Base-by-base conservation (phyloP, 2,113 vertebrate species). In the Notothenia coriiceps region DNA sequence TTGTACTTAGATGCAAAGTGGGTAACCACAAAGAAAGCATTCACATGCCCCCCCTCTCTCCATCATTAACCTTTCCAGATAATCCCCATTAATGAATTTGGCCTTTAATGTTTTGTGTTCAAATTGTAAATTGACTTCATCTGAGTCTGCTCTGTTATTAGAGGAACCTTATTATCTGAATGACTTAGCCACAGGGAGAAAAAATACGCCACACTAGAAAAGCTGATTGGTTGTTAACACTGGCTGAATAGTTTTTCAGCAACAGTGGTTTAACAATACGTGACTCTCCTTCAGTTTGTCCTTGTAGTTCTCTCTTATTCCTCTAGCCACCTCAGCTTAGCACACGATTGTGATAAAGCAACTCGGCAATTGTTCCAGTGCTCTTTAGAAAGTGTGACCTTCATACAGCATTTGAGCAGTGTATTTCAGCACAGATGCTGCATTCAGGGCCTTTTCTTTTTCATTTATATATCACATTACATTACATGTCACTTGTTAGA, bases 11-110 rank as follows among this genome's bases (percentile, higher is more conserved):
- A 77, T 63, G 44, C 40, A 14, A 33, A 64, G 22, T 35, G 9
- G 49, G 75, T 1, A 77, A 84, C 85, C 70, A 61, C 17, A 79
- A 74, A 75, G 25, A 66, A 65, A 82, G 35, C 10, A 14, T 47
- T 81, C 7, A 47, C 63, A 25, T 65, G 71, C 43, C 44, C 60
- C 44, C 44, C 57, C 22, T 63, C 44, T 79, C 51, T 22, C 57
- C n/a, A 46, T 87, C 74, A 87, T 89, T 88, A 87, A 77, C 77
- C 79, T 88, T 74, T 35, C 62, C 56, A 67, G 61, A 83, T 91
- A 85, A 90, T 84, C 78, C 47, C 70, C 74, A 85, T 83, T 82
- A 87, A 86, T 89, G 78, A 90, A 86, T 81, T 50, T 82, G 82
- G 72, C 77, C 80, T 85, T 83, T 80, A 69, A 79, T 86, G 83